These are phyloP conservation scores for Ophonus ardosiacus DNA, from an alignment of 2,888 invertebrate species.

Conservation along the genomic window DNA sequence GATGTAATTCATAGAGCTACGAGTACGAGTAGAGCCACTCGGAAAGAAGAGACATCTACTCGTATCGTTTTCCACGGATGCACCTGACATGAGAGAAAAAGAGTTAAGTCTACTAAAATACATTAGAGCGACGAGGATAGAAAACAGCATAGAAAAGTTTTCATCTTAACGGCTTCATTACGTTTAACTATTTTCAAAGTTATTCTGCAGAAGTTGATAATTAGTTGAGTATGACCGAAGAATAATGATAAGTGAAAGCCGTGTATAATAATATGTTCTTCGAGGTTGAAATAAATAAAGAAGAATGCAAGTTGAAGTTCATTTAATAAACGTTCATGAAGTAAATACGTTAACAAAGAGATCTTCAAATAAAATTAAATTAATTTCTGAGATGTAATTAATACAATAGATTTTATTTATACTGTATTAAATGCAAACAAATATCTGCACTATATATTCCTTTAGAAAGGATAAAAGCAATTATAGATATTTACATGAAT, in stretches of 20 bases:
- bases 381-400: no score
- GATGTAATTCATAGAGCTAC: conserved; percentile 29
- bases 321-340: background rate
- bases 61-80: background rate
- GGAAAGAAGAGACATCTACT: background rate
- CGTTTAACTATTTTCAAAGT: conserved; percentile 26
- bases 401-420: no score
- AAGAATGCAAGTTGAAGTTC: background rate
- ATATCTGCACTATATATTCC: no score
- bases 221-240: background rate
- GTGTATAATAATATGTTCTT: background rate
- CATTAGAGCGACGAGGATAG: background rate
- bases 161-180: conserved; percentile 32
- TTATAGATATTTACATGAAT: no score
- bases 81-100: conserved; percentile 21
- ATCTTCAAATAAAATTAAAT: no score
- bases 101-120: background rate
- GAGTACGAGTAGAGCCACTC: background rate
- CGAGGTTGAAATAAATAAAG: background rate
- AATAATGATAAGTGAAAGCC: background rate
- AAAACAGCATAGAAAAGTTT: background rate
- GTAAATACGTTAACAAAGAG: no score
- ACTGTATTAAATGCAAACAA: no score
- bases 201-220: conserved; percentile 12
- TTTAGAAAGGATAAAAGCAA: no score